phyloP scores from a whole-genome alignment of 1,140 invertebrate species.

The Drosophila arizonae region DNA sequence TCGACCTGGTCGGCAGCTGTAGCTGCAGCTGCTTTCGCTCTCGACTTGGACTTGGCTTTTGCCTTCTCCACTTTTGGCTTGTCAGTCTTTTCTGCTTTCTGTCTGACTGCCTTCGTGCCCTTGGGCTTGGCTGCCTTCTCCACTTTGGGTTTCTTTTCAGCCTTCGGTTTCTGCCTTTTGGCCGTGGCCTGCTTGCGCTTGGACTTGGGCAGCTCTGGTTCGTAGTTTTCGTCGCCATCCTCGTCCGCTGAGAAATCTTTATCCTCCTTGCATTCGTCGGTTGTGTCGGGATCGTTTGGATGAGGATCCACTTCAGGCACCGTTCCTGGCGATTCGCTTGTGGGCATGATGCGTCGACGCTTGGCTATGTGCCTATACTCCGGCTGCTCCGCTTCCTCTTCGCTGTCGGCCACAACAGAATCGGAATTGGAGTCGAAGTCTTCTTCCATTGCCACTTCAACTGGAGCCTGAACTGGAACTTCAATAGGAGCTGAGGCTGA shows the following conservation, averaged over 20 bases:
- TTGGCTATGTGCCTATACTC: slow-evolving; percentile 71
- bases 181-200: slow-evolving; percentile 53
- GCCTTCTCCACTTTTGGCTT: slow-evolving; percentile 20
- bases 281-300: not conserved
- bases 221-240: slow-evolving; percentile 53
- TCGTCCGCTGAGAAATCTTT: slow-evolving; percentile 70
- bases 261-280: not conserved
- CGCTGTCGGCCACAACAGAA: slow-evolving; percentile 76
- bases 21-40: not conserved
- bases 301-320: not conserved
- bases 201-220: slow-evolving; percentile 31
- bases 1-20: not conserved
- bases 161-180: slow-evolving; percentile 45
- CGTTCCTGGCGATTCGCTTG: slow-evolving; percentile 9
- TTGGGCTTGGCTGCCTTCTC: slow-evolving; percentile 35
- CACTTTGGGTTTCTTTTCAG: slow-evolving; percentile 47
- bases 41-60: slow-evolving; percentile 19
- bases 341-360: slow-evolving; percentile 53
- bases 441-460: not conserved
- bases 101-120: not conserved
- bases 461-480: not conserved
- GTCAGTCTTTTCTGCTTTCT: not conserved
- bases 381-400: slow-evolving; percentile 62
- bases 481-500: not conserved
- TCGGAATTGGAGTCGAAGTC: slow-evolving; percentile 63